Conservation (phyloP, 2,113 vertebrate species). For the Hippoglossus stenolepis region DNA sequence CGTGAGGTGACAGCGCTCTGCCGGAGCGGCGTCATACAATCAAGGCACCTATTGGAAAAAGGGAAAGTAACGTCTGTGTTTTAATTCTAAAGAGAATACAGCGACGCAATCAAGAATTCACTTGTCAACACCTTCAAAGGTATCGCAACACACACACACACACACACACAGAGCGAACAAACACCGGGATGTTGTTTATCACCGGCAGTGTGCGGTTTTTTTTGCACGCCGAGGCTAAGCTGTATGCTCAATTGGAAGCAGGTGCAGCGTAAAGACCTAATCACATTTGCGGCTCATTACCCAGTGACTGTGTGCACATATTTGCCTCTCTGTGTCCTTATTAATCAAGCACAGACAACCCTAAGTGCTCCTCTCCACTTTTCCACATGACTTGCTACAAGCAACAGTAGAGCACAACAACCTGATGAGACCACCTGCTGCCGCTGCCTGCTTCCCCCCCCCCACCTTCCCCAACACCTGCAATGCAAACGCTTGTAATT, state of each 20-base stretch:
- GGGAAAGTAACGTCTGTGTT: conserved; percentile 57
- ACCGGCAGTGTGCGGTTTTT: conserved; percentile 34
- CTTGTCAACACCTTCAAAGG: conserved; percentile 64
- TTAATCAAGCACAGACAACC: conserved; percentile 82
- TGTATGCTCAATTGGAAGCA: conserved; percentile 80
- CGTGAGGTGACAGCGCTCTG: conserved; percentile 19
- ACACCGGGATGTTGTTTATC: conserved; percentile 63
- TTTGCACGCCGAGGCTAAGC: conserved; percentile 65
- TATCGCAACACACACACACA: conserved; percentile 30
- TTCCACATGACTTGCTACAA: conserved; percentile 81
- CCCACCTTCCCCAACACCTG: conserved; percentile 65
- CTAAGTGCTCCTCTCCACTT: conserved; percentile 82
- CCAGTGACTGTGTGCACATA: conserved; percentile 81
- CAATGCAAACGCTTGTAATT: conserved; percentile 65
- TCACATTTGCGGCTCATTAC: conserved; percentile 83
- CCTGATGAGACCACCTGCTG: conserved; percentile 81
- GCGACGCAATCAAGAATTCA: conserved; percentile 58
- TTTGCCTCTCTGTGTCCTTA: conserved; percentile 82
- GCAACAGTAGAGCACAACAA: conserved; percentile 77
- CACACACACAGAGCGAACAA: conserved; percentile 30
- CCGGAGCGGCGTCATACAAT: conserved; percentile 11
- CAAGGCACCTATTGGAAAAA: conserved; percentile 18
- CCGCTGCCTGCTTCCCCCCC: conserved; percentile 40
- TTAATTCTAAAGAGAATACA: conserved; percentile 54
- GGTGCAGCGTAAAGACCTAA: conserved; percentile 82